A percentile compares a stretch with the other conserved stretches of the same genome.
Conservation (phyloP, 2,113 vertebrate species). For the Bettongia penicillata region DNA sequence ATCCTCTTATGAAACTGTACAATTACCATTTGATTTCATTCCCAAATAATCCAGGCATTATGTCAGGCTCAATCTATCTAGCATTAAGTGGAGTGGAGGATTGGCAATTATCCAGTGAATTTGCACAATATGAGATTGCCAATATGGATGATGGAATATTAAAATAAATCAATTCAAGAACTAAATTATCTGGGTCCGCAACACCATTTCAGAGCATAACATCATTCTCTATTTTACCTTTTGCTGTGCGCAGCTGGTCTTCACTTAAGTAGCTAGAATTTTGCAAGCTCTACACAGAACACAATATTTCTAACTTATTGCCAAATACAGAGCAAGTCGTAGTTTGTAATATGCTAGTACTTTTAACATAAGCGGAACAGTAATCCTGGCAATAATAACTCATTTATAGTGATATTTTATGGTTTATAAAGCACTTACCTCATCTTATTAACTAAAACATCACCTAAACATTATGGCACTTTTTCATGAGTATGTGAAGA, state of each 20-base stretch:
- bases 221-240: constrained; percentile 9
- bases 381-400: not conserved
- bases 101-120: not conserved
- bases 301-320: constrained; percentile 35
- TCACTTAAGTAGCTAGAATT: constrained; percentile 45
- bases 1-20: not conserved
- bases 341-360: constrained; percentile 6
- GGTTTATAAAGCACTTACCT: not conserved
- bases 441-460: constrained; percentile 33
- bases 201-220: constrained; percentile 2
- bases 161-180: constrained; percentile 39
- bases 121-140: not conserved
- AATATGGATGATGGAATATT: constrained; percentile 36
- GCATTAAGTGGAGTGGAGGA: not conserved
- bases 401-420: not conserved
- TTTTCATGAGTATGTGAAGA: not conserved
- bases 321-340: not conserved
- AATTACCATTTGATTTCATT: constrained; percentile 12
- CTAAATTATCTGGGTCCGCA: constrained; percentile 9
- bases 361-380: constrained; percentile 20
- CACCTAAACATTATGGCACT: not conserved
- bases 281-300: constrained; percentile 22
- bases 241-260: constrained; percentile 50
- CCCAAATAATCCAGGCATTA: not conserved
- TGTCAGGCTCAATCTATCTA: constrained; percentile 1